Evolutionary conservation across 2,888 invertebrate species (phyloP), one percentile per base, ranked within the genome.

Genomic region (Eupithecia subumbrata): DNA sequence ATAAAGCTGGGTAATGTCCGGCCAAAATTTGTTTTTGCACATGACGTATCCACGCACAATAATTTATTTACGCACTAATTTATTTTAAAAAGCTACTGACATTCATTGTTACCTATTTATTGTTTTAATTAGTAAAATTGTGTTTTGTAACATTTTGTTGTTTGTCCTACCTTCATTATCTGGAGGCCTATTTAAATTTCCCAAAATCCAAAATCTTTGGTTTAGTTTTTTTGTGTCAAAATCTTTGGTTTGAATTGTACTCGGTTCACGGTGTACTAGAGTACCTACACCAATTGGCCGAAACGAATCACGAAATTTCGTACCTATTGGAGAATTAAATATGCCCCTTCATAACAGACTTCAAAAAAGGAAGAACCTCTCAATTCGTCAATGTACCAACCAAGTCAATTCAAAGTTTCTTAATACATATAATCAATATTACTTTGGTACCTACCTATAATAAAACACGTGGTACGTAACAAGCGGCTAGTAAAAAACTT

Each of bases 21-120:
- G 18, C 18, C 60, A 60, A 25, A 60, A 14, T 14, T 60, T 14
- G 22, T 56, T 56, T 56, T 22, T 18, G 48, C 48, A 48, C 48
- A 48, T 48, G 7, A 30, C 30, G 30, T 30, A 48, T 12, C 43
- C 18, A n/a, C 48, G 63, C 63, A 63, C 30, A 30, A 60, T 30
- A 14, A 63, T 63, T 64, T 64, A 64, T 64, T 64, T 64, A 14
- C 30, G 16, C 34, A 64, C 64, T 34, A 60, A 64, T 64, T 64
- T 64, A 64, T 34, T 48, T 30, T 64, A 34, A 34, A 30, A 8
- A 30, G 34, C n/a, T 64, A 64, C 18, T 18, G 16, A 16, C 64
- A 56, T 56, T 56, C 11, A 9, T n/a, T 56, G 52, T 64, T 9
- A 64, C 8, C 22, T 18, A 64, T 64, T 64, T 64, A 34, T 34